Percentiles rank a stretch among this genome's conserved stretches.
Conservation (phyloP, 2,113 vertebrate species). For the Cyprinodon variegatus region DNA sequence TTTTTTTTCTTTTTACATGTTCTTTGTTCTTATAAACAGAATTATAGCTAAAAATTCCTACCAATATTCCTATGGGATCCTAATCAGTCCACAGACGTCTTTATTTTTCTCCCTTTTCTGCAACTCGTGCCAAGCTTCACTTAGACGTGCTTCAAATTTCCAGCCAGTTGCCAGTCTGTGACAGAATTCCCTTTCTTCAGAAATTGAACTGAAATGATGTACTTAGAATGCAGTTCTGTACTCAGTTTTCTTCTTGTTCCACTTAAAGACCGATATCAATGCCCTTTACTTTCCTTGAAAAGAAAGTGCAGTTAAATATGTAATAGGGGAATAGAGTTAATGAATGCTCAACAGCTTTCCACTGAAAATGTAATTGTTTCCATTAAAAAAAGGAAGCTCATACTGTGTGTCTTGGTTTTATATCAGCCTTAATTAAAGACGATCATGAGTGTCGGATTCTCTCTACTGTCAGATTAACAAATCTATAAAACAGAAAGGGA, state of each 20-base stretch:
- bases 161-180: neutral
- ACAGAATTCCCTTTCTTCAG: neutral
- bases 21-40: neutral
- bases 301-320: neutral
- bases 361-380: neutral
- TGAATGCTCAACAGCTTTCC: slow-evolving; percentile 6
- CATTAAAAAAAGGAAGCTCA: neutral
- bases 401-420: neutral
- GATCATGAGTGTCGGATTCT: neutral
- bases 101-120: neutral
- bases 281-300: slow-evolving; percentile 19
- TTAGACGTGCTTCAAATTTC: slow-evolving; percentile 31
- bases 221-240: neutral
- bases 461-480: neutral
- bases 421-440: neutral
- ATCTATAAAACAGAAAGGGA: neutral
- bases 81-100: neutral
- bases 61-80: neutral
- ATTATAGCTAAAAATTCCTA: neutral
- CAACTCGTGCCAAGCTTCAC: slow-evolving; percentile 16
- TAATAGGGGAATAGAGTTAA: neutral
- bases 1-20: neutral
- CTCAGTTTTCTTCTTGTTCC: slow-evolving; percentile 11
- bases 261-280: neutral
- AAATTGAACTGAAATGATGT: neutral